Base-by-base conservation (phyloP, 2,113 vertebrate genomes). In the Paedocypris sp. region DNA sequence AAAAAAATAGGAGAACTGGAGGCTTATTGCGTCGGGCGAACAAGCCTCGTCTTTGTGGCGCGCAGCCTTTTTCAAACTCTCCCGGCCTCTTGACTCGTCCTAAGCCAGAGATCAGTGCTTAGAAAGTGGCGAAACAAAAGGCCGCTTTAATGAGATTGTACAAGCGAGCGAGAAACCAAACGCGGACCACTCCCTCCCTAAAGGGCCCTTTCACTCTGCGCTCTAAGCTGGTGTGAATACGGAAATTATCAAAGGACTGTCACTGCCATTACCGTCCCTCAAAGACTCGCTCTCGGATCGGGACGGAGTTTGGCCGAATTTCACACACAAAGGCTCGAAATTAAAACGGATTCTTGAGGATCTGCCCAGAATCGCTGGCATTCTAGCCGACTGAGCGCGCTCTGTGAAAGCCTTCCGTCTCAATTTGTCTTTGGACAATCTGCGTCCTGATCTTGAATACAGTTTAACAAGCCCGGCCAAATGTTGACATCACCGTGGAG, bases 61-160 rank as follows among this genome's bases (percentile, higher is more conserved):
- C 5, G 67, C 76, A 50, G 81, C 66, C 80, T 85, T 85, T 87
- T 85, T 85, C 78, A 86, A 85, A 83, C 79, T 77, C 80, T 85
- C 85, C 77, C 75, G 79, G 80, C 83, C 85, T 86, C 80, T 86
- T 86, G 83, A 87, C 85, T 88, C 68, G 79, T 82, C 82, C 81
- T 83, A 83, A 87, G 80, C 82, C 78, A 83, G 80, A 86, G 85
- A 88, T 88, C 85, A 86, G 82, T 85, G 84, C 85, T 84, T 83
- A 79, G 79, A 85, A 84, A 86, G 85, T 86, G 85, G 81, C 79
- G 82, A 88, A 84, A 88, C 86, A 88, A 87, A 86, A 82, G 79
- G 71, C 54, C 75, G 76, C 79, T 87, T 86, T 85, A 86, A 86
- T 83, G 83, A 84, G 84, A 86, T 85, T 87, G 84, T 86, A 86